Conservation (phyloP, 2,797 vertebrate genomes). For the Amblyraja radiata region DNA sequence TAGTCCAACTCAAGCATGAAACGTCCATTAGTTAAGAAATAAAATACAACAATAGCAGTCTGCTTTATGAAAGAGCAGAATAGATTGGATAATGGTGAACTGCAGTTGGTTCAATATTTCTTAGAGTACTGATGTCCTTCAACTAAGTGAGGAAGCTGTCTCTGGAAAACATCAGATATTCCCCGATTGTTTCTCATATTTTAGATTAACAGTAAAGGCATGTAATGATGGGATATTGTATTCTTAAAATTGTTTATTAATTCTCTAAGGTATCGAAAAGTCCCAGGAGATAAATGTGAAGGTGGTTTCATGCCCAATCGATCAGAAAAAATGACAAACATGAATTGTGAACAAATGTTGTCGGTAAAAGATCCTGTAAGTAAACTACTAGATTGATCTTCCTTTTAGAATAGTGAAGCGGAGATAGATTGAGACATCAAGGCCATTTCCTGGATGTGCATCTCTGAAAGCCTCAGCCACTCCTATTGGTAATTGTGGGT, state of each 20-base stretch:
- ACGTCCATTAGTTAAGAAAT: background rate
- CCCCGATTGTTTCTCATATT: background rate
- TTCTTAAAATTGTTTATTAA: background rate
- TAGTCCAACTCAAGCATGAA: background rate
- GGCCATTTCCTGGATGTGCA: background rate
- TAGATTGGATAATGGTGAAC: background rate
- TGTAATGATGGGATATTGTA: background rate
- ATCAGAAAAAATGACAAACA: constrained; percentile 46
- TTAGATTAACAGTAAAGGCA: background rate
- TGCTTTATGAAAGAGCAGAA: background rate
- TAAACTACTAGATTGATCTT: background rate
- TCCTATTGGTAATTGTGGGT: background rate
- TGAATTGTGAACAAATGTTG: constrained; percentile 50
- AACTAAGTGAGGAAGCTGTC: background rate
- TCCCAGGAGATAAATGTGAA: constrained; percentile 62
- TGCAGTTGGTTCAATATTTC: background rate
- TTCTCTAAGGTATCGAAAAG: constrained; percentile 61
- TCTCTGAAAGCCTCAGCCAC: background rate
- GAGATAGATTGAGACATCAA: background rate
- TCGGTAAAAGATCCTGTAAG: constrained; percentile 40
- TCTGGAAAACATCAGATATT: background rate
- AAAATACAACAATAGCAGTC: background rate
- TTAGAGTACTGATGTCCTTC: background rate
- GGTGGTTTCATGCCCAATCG: constrained; percentile 58
- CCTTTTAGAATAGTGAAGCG: too few species aligned